Base-by-base conservation (phyloP, 2,797 vertebrate species). In the Arrhamphus sclerolepis region DNA sequence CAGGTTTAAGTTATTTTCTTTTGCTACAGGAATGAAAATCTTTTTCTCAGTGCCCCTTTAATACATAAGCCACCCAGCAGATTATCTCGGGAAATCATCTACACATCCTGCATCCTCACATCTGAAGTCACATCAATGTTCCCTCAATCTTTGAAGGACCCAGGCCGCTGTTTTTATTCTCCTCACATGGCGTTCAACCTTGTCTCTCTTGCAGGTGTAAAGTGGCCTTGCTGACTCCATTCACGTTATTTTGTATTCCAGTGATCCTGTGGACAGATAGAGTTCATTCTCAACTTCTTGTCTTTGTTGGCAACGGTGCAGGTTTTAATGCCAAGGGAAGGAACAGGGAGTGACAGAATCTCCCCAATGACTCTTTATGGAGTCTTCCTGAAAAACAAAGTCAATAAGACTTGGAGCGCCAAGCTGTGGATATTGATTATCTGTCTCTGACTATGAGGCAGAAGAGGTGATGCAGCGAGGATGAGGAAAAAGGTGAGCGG, bases 321-420 rank as follows among this genome's bases (percentile, higher is more conserved):
- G 75, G 61, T 92, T 93, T 93, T 93, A 85, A 92, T 90, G 77
- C 83, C 83, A 74, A 77, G 89, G 90, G 89, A 93, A 87, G 87
- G 88, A 94, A 92, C 88, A 88, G 85, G 89, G 92, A 91, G 87
- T 89, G 90, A 93, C 94, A 92, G 78, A 91, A 89, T 92, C 87
- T 91, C 93, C 90, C 90, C 69, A 49, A 84, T 79, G 91, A 92
- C 92, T 96, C 82, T 94, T 95, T 94, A 94, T 93, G 91, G 89
- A 94, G 93, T 94, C 92, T 95, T 95, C 87, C 90, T 68, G 84
- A 94, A 86, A 94, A 90, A 91, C 79, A 58, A 89, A 94, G 93
- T 96, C 95, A 86, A 96, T 96, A 95, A 87, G 84, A 87, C 81
- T 85, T 83, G 89, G 89, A 75, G 92, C 87, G 84, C 89, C 60